Conservation (phyloP, 2,888 invertebrate genomes). For the Timema cristinae region DNA sequence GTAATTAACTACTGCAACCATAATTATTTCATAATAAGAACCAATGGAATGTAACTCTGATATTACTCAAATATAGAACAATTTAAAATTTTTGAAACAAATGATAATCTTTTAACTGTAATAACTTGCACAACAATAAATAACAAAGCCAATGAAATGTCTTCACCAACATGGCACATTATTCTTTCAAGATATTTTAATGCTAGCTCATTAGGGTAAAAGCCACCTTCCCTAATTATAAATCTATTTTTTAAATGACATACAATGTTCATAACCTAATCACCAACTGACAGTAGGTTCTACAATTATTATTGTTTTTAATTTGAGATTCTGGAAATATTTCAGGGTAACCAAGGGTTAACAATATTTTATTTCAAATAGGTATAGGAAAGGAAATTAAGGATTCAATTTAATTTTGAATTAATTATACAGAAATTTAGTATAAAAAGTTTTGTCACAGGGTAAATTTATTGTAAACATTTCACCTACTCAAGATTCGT, state of each 20-base stretch:
- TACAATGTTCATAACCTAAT: neutral
- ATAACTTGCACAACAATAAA: slow-evolving; percentile 23
- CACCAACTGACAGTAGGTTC: neutral
- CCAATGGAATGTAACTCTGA: slow-evolving; percentile 27
- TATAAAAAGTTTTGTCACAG: slow-evolving; percentile 24
- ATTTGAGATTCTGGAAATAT: too few species aligned
- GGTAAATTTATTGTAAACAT: slow-evolving; percentile 19
- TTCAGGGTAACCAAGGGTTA: neutral
- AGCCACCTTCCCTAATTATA: slow-evolving; percentile 21
- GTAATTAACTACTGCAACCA: slow-evolving; percentile 21
- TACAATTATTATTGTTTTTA: neutral
- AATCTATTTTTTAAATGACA: neutral
- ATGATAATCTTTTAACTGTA: slow-evolving; percentile 17
- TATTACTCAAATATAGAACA: slow-evolving; percentile 14
- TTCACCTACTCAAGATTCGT: slow-evolving; percentile 22
- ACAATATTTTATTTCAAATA: slow-evolving; percentile 8
- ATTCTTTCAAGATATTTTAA: slow-evolving; percentile 33
- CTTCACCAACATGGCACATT: slow-evolving; percentile 26
- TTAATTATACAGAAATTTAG: slow-evolving; percentile 24
- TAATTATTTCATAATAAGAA: slow-evolving; percentile 23
- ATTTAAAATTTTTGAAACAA: slow-evolving; percentile 23
- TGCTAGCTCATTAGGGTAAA: slow-evolving; percentile 21
- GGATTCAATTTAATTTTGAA: slow-evolving; percentile 19
- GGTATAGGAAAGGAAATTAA: slow-evolving; percentile 3
- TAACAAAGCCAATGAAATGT: slow-evolving; percentile 29